Conservation (phyloP, 2,888 invertebrate genomes). For the Apodemia duryi region DNA sequence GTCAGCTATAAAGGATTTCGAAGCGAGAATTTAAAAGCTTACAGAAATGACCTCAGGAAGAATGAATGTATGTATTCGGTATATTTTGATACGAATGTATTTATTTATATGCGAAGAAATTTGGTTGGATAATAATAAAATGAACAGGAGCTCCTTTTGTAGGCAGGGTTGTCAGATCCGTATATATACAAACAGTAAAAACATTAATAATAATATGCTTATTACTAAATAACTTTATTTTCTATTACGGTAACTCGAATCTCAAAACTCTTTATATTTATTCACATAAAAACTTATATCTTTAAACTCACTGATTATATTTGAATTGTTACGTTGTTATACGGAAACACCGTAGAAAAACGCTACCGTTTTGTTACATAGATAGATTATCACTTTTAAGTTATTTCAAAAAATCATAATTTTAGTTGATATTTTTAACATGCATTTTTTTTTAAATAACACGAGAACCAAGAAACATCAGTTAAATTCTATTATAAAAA, state of each 20-base stretch:
- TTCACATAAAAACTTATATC: no score
- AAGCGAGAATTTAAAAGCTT: slow-evolving; percentile 18
- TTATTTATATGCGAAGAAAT: slow-evolving; percentile 60
- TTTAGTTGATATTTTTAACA: no score
- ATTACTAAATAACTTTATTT: neutral
- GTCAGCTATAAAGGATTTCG: neutral
- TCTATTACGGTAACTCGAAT: slow-evolving; percentile 20
- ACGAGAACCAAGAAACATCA: no score
- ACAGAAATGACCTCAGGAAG: slow-evolving; percentile 34
- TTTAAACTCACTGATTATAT: no score
- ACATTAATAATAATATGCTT: neutral
- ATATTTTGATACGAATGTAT: slow-evolving; percentile 74
- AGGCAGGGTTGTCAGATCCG: slow-evolving; percentile 5
- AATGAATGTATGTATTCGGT: slow-evolving; percentile 49
- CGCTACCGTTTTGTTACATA: no score
- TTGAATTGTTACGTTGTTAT: no score
- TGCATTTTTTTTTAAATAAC: no score
- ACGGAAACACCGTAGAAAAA: no score
- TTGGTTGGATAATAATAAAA: slow-evolving; percentile 39
- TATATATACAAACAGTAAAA: neutral
- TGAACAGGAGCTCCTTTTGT: neutral
- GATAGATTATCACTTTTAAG: no score
- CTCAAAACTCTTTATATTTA: neutral
- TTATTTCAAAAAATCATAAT: no score
- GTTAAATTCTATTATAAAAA: no score